phyloP scores from a whole-genome alignment of 2,888 invertebrate genomes.

The Tortricodes alternella region DNA sequence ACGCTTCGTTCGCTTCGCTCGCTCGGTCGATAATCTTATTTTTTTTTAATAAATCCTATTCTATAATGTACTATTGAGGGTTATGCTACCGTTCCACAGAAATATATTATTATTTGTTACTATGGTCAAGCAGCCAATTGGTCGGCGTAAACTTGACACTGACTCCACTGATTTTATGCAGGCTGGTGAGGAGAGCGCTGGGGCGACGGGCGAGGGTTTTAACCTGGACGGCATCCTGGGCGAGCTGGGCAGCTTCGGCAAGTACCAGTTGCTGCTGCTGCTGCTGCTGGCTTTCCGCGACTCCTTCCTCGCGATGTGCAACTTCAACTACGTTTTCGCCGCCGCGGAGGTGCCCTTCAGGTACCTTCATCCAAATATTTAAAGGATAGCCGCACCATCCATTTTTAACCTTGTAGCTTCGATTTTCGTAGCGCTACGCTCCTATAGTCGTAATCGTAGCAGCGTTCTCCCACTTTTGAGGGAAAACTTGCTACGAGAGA shows the following conservation, averaged over 20 bases:
- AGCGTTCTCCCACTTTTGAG: no score
- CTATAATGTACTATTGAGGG: no score
- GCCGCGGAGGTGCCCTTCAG: slow-evolving; percentile 80
- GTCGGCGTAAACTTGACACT: background rate
- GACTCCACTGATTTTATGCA: background rate
- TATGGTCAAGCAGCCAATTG: background rate
- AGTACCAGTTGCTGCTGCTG: slow-evolving; percentile 80
- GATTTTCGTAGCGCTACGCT: no score
- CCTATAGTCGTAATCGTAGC: no score
- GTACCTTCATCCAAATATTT: slow-evolving; percentile 54
- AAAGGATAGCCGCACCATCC: no score
- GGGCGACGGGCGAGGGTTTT: slow-evolving; percentile 51
- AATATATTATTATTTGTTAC: no score
- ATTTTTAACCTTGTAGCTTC: no score
- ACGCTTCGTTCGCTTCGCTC: no score
- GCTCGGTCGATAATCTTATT: no score
- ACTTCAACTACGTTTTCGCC: slow-evolving; percentile 81
- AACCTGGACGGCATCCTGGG: slow-evolving; percentile 77
- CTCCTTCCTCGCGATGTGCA: slow-evolving; percentile 78
- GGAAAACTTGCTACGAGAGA: no score
- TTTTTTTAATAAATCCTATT: no score
- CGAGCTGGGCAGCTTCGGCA: slow-evolving; percentile 82
- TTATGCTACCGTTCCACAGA: no score
- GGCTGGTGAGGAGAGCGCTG: slow-evolving; percentile 37
- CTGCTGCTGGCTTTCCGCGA: slow-evolving; percentile 80